Evolutionary conservation across 2,113 vertebrate genomes (phyloP).

Genomic region (Illadopsis cleaveri): DNA sequence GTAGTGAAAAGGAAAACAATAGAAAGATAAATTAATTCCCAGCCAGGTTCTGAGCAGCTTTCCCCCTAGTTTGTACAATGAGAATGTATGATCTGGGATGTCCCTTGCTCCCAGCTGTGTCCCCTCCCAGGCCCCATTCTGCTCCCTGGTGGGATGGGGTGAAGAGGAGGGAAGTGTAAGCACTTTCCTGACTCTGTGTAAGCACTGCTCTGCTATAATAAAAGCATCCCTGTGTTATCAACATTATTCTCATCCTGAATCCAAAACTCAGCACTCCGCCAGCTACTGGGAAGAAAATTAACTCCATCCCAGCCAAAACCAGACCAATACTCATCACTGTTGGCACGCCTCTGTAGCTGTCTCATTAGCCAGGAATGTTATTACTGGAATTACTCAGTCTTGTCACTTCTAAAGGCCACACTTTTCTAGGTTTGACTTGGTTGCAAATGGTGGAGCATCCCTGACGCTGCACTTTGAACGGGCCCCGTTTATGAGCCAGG

Average conservation of each 20-base stretch:
- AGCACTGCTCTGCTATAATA: not conserved
- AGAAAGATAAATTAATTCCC: not conserved
- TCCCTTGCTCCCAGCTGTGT: not conserved
- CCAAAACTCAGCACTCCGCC: not conserved
- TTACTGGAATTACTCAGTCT: not conserved
- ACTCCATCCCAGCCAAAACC: not conserved
- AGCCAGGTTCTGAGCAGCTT: not conserved
- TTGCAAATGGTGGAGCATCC: conserved; percentile 93
- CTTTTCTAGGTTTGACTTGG: conserved; percentile 91
- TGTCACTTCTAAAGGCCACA: not conserved
- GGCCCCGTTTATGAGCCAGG: conserved; percentile 96
- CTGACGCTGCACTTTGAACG: conserved; percentile 95
- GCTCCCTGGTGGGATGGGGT: not conserved
- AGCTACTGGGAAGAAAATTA: not conserved
- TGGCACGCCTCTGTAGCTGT: not conserved
- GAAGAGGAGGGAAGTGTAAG: not conserved
- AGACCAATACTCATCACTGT: not conserved
- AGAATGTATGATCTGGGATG: too few species aligned
- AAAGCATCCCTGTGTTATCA: not conserved
- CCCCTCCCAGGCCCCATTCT: not conserved
- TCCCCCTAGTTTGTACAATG: not conserved
- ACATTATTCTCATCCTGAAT: not conserved
- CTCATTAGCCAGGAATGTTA: not conserved
- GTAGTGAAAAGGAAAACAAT: not conserved
- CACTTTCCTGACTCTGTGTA: not conserved